These are phyloP conservation scores for Neria commutata DNA, from an alignment of 2,888 invertebrate genomes.

Conservation along the genomic window DNA sequence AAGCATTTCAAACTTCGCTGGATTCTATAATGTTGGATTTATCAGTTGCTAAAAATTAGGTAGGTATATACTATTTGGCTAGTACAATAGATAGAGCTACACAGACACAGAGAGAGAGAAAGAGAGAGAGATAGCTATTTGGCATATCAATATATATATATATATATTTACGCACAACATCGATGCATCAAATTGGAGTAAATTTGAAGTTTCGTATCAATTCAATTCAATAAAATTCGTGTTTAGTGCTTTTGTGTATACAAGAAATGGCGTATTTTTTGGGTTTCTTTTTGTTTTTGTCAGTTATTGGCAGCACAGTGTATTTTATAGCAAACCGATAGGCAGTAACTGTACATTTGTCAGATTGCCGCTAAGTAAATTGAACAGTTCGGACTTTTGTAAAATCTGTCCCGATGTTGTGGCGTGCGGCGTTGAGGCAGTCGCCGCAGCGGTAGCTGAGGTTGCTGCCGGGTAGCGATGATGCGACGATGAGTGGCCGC, in stretches of 20 bases:
- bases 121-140: constrained; percentile 15
- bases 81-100: constrained; percentile 1
- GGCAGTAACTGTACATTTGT: constrained; percentile 49
- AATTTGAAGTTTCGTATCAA: too few relatives aligned
- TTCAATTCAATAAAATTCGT: background rate
- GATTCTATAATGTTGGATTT: too few relatives aligned
- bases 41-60: too few relatives aligned
- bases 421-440: constrained; percentile 26
- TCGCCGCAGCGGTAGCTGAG: constrained; percentile 13
- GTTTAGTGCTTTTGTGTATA: background rate
- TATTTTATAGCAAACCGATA: constrained; percentile 46
- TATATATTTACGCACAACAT: constrained; percentile 1
- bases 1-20: too few relatives aligned
- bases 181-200: too few relatives aligned
- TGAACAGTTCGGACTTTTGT: constrained; percentile 40
- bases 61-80: too few relatives aligned
- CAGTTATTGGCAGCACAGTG: constrained; percentile 22
- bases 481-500: constrained; percentile 4
- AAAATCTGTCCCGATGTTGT: constrained; percentile 30
- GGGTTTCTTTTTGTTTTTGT: constrained; percentile 25
- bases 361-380: constrained; percentile 47
- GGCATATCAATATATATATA: background rate
- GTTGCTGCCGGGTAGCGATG: constrained; percentile 24
- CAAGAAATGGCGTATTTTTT: too few relatives aligned
- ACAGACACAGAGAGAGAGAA: constrained; percentile 4